Percentiles rank a stretch among this genome's conserved stretches.
phyloP scores from a whole-genome alignment of 2,113 vertebrate species.

The Oncorhynchus nerka region DNA sequence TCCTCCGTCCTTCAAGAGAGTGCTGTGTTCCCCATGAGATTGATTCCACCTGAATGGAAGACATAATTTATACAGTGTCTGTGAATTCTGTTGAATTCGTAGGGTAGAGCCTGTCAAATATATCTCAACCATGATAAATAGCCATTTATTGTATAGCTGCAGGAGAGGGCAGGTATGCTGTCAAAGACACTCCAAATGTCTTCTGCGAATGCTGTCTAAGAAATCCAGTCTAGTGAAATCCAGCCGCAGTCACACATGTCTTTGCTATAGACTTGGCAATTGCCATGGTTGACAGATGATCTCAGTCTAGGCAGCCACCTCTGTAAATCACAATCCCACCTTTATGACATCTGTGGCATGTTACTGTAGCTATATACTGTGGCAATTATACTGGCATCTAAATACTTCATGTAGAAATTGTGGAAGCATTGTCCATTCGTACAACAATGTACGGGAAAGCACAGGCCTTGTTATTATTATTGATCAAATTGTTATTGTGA shows the following conservation, averaged over 20 bases:
- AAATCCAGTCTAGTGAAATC: slow-evolving; percentile 51
- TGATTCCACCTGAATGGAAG: slow-evolving; percentile 59
- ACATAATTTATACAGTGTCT: slow-evolving; percentile 52
- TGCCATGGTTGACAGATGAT: slow-evolving; percentile 60
- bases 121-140: slow-evolving; percentile 67
- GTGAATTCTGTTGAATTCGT: slow-evolving; percentile 52
- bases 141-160: slow-evolving; percentile 67
- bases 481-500: no score
- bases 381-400: slow-evolving; percentile 4
- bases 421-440: slow-evolving; percentile 4
- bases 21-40: slow-evolving; percentile 42
- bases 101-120: slow-evolving; percentile 60
- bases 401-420: slow-evolving; percentile 19
- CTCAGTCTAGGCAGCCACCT: slow-evolving; percentile 46
- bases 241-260: slow-evolving; percentile 42
- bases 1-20: neutral
- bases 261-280: slow-evolving; percentile 56
- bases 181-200: slow-evolving; percentile 48
- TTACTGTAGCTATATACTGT: slow-evolving; percentile 2
- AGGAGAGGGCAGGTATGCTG: slow-evolving; percentile 54
- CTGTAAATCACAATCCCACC: slow-evolving; percentile 49
- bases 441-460: neutral
- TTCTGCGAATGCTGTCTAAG: slow-evolving; percentile 54
- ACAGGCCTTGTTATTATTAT: no score
- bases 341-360: slow-evolving; percentile 50